Base-by-base conservation (phyloP, 2,113 vertebrate genomes). In the Ptychochromis oligacanthus region DNA sequence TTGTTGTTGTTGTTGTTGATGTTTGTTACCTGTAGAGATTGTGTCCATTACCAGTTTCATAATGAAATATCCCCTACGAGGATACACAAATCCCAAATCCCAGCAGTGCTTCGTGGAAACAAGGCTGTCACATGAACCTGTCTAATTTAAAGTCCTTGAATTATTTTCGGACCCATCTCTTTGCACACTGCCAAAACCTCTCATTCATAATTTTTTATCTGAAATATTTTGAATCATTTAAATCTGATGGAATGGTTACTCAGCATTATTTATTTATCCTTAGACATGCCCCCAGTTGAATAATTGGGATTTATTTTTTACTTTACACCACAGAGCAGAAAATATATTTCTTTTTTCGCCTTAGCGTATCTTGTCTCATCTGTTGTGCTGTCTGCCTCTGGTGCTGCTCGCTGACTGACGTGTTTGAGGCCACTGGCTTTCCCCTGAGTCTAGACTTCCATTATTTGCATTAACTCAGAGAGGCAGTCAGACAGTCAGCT, bases 381-480 rank as follows among this genome's bases (percentile, higher is more conserved):
- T 89, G 79, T 11, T 34, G 36, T 70, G 70, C 57, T 46, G 62
- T 40, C 79, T 87, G 75, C 67, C 59, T 62, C 83, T 70, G 74
- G 75, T 60, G 72, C 61, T 60, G 43, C 60, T 52, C 67, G 11
- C 26, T 72, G 46, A n/a, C 77, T 85, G 84, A 78, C 2, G 61
- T 70, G 86, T 86, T 78, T 10, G 4, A 86, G 79, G 76, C 65
- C 59, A 56, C 18, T 62, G 43, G 36, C 52, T 80, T 80, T 54
- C 79, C 83, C 70, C 36, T 8, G 75, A 89, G 78, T 81, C 79
- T 79, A 74, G 81, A 83, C 49, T 77, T 81, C 65, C 59, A 74
- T 79, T 57, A 85, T 83, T 83, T 90, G 60, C 64, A 88, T 91
- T 85, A 80, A 36, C 72, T 49, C 83, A 56, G 46, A 78, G 40